Base-by-base conservation (phyloP, 2,888 invertebrate species). In the Bhutanitis thaidina region DNA sequence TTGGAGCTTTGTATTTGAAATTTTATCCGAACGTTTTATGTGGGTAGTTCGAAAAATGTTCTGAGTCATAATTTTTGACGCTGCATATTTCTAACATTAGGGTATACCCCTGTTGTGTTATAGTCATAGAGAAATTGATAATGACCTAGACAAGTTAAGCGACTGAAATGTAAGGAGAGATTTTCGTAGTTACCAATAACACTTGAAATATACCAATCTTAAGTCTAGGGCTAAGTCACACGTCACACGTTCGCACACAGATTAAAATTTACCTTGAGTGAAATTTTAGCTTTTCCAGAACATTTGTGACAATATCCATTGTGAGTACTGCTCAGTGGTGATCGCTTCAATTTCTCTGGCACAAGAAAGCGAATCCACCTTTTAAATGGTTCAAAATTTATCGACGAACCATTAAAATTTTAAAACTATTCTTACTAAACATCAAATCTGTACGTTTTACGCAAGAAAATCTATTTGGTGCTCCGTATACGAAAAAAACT, bases 151-250 rank as follows among this genome's bases (percentile, higher is more conserved):
- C 30, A 4, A 36, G 32, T 54, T 50, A 49, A 55, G 54, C 56
- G 63, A 61, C 58, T 64, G 59, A 62, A 59, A 56, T 58, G 50
- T 57, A 57, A 59, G 60, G 34, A 34, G 30, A 58, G 60, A 60
- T 51, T 39, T 35, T 36, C 15, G 44, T 40, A 51, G 51, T 51
- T 51, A 51, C 51, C 51, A 51, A 27, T 35, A 30, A 16, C 15
- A 14, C 13, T 32, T 16, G 29, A 27, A 20, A 35, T 13, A 27
- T 43, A 43, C n/a, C n/a, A n/a, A n/a, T 34, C 25, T 9, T 49
- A 36, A 41, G 41, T n/a, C 40, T 34, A 35, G 32, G 3, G 39
- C 47, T 45, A 51, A 45, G 45, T 51, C 39, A 51, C 51, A 45
- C 35, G 34, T 36, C 34, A 12, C 35, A 36, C 35, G 9, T 34